phyloP scores from a whole-genome alignment of 2,888 invertebrate genomes.

The Rhogogaster chlorosoma region DNA sequence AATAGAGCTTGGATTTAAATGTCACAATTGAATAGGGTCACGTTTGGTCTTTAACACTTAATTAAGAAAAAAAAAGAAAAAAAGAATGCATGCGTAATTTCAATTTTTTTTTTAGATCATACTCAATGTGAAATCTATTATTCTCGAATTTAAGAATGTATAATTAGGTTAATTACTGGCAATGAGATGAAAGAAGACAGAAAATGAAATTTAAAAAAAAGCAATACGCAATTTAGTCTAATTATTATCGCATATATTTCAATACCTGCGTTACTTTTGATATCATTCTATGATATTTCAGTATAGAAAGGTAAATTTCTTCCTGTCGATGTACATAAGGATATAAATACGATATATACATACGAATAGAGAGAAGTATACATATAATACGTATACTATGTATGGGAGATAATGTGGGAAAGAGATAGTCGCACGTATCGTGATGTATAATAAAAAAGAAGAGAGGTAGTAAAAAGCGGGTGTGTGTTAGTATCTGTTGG shows the following conservation, averaged over 20 bases:
- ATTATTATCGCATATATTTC: background rate
- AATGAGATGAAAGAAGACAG: no score
- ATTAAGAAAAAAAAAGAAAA: background rate
- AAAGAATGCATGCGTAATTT: no score
- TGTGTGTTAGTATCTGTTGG: background rate
- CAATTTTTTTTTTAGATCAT: no score
- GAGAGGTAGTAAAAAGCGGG: background rate
- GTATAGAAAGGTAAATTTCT: background rate
- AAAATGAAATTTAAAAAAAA: background rate
- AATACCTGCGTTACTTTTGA: background rate
- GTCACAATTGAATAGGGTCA: no score
- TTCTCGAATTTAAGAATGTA: no score
- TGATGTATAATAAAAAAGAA: background rate
- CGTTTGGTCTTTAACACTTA: background rate
- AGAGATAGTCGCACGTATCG: background rate
- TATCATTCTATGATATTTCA: background rate
- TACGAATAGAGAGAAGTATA: no score
- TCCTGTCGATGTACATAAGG: background rate
- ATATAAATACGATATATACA: no score
- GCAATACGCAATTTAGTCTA: background rate
- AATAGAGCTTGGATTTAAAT: background rate
- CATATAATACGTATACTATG: no score
- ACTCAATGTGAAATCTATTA: no score
- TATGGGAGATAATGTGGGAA: background rate
- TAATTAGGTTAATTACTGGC: no score